Evolutionary conservation across 2,888 invertebrate genomes (phyloP).

Genomic region (Tethea ocularis): DNA sequence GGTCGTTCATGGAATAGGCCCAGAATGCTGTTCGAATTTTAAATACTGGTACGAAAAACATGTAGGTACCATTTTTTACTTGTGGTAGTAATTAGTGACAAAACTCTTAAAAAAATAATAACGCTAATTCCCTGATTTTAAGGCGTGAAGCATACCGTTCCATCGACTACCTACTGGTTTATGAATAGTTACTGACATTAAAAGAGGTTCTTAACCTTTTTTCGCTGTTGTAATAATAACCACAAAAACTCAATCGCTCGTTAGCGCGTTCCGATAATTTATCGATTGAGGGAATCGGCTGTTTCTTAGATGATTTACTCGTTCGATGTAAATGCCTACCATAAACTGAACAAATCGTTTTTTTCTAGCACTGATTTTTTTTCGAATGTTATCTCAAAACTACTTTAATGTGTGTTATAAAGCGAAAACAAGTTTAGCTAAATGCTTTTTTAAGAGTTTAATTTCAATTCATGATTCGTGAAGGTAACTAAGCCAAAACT

Average conservation of each 20-base stretch:
- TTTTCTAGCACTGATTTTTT: neutral
- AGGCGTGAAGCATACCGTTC: slow-evolving; percentile 37
- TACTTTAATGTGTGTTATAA: neutral
- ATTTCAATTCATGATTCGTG: neutral
- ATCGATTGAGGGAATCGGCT: neutral
- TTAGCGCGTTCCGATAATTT: slow-evolving; percentile 16
- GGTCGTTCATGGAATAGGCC: slow-evolving; percentile 16
- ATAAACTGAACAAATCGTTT: neutral
- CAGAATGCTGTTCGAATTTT: slow-evolving; percentile 9
- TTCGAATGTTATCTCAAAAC: neutral
- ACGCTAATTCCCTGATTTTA: neutral
- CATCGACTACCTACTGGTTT: slow-evolving; percentile 18
- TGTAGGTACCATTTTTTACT: neutral
- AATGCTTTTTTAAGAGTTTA: slow-evolving; percentile 1
- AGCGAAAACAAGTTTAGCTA: neutral
- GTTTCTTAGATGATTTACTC: neutral
- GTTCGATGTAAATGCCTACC: neutral
- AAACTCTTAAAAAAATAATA: neutral
- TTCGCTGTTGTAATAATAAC: slow-evolving; percentile 22
- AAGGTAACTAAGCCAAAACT: neutral
- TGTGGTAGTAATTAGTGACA: neutral
- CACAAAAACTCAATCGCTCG: slow-evolving; percentile 41
- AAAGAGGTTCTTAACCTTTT: slow-evolving; percentile 46
- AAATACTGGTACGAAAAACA: neutral
- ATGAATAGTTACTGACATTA: slow-evolving; percentile 25